These are phyloP conservation scores for Tonatia bakeri DNA, from an alignment of 2,113 vertebrate species.

Conservation along the genomic window DNA sequence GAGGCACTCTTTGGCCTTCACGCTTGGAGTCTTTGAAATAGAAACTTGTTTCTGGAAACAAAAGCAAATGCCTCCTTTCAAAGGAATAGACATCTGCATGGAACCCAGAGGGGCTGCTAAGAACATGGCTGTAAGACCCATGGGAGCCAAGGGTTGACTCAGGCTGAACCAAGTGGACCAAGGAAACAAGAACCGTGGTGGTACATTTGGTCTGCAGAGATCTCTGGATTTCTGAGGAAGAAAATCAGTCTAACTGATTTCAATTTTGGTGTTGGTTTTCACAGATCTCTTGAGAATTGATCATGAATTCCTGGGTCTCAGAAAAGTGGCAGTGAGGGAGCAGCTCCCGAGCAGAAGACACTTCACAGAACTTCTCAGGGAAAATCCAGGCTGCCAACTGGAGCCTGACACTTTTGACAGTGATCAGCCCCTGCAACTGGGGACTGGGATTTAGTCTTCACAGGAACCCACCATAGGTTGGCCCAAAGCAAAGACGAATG, in stretches of 20 bases:
- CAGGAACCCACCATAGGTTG: not conserved
- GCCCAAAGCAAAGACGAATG: not conserved
- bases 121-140: not conserved
- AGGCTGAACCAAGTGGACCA: not conserved
- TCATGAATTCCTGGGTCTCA: slow-evolving; percentile 24
- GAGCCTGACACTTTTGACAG: not conserved
- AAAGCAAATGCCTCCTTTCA: not conserved
- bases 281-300: not conserved
- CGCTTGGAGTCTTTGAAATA: not conserved
- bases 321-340: not conserved
- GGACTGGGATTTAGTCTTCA: not conserved
- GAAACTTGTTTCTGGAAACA: not conserved
- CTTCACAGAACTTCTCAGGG: slow-evolving; percentile 24
- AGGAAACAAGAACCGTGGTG: not conserved
- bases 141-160: not conserved
- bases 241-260: not conserved
- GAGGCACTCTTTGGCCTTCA: not conserved
- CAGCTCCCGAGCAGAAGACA: not conserved
- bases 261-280: slow-evolving; percentile 1
- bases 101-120: not conserved
- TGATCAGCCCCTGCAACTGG: not conserved
- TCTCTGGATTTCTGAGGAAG: not conserved
- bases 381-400: not conserved
- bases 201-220: not conserved
- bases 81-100: too few species aligned